phyloP scores from a whole-genome alignment of 2,113 vertebrate species.

The Beaufortia kweichowensis region DNA sequence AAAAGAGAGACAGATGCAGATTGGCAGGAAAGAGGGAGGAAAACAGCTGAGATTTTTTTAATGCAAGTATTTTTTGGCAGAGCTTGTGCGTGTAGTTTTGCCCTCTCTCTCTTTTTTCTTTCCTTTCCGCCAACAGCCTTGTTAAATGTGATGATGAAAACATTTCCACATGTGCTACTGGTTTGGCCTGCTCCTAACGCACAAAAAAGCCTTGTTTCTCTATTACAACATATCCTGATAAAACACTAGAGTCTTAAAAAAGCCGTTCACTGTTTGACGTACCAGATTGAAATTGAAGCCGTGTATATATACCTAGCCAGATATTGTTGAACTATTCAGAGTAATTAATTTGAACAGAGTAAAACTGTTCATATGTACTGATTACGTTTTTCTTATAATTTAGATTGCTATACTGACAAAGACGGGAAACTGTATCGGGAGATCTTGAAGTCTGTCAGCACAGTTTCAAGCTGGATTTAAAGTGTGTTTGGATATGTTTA shows the following conservation, averaged over 20 bases:
- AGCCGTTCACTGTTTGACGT: not conserved
- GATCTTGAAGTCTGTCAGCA: not conserved
- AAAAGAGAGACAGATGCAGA: constrained; percentile 20
- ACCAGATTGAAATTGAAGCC: not conserved
- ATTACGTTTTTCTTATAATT: not conserved
- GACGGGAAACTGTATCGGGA: constrained; percentile 13
- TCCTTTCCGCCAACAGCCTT: constrained; percentile 35
- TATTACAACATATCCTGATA: constrained; percentile 2
- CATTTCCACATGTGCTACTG: constrained; percentile 58
- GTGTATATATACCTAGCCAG: too few relatives aligned
- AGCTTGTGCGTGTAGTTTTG: constrained; percentile 7
- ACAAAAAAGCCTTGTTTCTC: not conserved
- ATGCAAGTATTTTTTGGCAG: constrained; percentile 46
- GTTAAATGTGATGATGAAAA: constrained; percentile 56
- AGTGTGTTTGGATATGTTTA: constrained; percentile 8
- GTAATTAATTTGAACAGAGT: not conserved
- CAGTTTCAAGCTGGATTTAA: not conserved
- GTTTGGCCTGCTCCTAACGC: constrained; percentile 37
- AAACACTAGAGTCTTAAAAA: not conserved
- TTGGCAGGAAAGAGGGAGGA: constrained; percentile 46
- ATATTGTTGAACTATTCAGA: not conserved
- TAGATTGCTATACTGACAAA: not conserved
- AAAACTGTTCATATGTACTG: not conserved
- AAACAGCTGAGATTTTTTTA: constrained; percentile 53
- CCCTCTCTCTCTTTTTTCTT: not conserved